A percentile compares a stretch with the other conserved stretches of the same genome.
Evolutionary conservation across 1,140 invertebrate genomes (phyloP).

Genomic region (Drosophila quadrilineata): DNA sequence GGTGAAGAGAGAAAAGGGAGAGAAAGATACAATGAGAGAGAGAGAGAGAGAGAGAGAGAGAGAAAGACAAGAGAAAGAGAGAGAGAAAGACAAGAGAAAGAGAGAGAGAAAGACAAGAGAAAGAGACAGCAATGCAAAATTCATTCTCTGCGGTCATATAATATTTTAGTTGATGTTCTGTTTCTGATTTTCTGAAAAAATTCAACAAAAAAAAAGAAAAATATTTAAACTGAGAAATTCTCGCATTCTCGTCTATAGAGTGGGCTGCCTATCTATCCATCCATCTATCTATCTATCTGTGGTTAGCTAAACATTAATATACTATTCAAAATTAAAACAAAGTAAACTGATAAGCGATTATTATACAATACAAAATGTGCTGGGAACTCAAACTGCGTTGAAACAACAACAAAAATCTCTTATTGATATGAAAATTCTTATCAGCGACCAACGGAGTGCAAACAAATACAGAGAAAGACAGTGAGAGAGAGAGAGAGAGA

Average conservation of each 20-base stretch:
- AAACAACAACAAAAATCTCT: conserved; percentile 30
- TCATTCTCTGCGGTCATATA: too few relatives aligned
- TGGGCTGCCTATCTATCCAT: too few relatives aligned
- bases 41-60: background rate
- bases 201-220: too few relatives aligned
- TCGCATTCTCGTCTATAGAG: too few relatives aligned
- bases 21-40: background rate
- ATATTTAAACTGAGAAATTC: too few relatives aligned
- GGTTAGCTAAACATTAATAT: too few relatives aligned
- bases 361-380: conserved; percentile 24
- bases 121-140: background rate
- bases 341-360: conserved; percentile 40
- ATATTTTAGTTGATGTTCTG: too few relatives aligned
- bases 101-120: conserved; percentile 6
- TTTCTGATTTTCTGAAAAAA: too few relatives aligned
- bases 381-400: background rate
- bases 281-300: too few relatives aligned
- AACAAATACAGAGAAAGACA: too few relatives aligned
- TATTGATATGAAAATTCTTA: conserved; percentile 33
- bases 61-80: background rate
- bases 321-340: background rate
- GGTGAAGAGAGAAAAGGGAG: background rate
- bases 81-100: background rate
- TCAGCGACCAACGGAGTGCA: conserved; percentile 15
- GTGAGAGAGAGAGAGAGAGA: too few relatives aligned